Base-by-base conservation (phyloP, 2,888 invertebrate species). In the Perdita meconis region DNA sequence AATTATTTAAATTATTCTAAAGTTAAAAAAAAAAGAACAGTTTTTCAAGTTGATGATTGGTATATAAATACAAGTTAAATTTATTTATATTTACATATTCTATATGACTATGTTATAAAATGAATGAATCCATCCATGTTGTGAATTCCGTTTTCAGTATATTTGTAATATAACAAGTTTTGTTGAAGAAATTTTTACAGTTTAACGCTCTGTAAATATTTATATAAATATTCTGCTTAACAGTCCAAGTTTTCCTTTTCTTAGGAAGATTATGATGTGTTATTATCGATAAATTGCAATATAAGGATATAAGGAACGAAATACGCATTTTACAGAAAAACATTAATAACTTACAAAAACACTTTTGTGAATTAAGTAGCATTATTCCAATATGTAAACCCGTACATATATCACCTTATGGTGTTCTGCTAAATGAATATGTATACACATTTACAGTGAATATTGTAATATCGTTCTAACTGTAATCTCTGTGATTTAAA, bases 401-500 rank as follows among this genome's bases (percentile, higher is more conserved):
- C 44, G 4, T 65, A 53, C 56, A 34, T 55, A 16, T 22, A 42
- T 57, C 51, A n/a, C 8, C 16, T 56, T 34, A 22, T 44, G 10
- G 56, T 63, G n/a, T 22, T 56, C 40, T 65, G 26, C 50, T 61
- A 50, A 22, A 22, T 73, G 42, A 63, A 73, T 65, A 42, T 19
- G 30, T 61, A 40, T 55, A 68, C 51, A 65, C 50, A 61, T 61
- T 76, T 76, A 63, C 78, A 69, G 65, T 66, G 50, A 73, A 57
- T 73, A 83, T 81, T 60, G 67, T 63, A 85, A 82, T 68, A 71
- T 77, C 83, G 76, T 83, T 82, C 59, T 47, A 80, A 84, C 59
- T 75, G 74, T 83, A 84, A 64, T 66, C 66, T 84, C 83, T 86
- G 83, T 85, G 83, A 86, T 84, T 77, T 74, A 71, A 87, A 86